Base-by-base conservation (phyloP, 2,797 vertebrate species). In the Rhynchotus rufescens region DNA sequence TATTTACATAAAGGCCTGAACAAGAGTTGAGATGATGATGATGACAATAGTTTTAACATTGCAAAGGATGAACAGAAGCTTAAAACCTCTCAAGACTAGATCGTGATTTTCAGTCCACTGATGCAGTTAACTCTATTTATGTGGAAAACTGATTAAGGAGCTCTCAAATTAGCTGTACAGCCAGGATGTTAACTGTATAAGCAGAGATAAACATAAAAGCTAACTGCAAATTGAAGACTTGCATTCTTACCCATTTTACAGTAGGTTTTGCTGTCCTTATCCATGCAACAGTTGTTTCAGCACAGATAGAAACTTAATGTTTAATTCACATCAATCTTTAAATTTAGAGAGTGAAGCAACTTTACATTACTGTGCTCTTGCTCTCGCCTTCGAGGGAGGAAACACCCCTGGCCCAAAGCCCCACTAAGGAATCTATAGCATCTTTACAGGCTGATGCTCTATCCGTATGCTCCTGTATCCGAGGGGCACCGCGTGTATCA, bases 21-120 rank as follows among this genome's bases (percentile, higher is more conserved):
- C 16, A 25, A 19, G 34, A 34, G 25, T 30, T 36, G 34, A 38
- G 47, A 49, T 52, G 49, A 34, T 0, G 0, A 0, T 0, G 0
- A 0, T 8, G 36, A 1, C 2, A 9, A 23, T 21, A 62, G 51
- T 56, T 80, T 8, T 54, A 28, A 20, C 10, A 13, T 42, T 52
- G 45, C 73, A 51, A 0, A 2, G 15, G 22, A 20, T 30, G 16
- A 78, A 68, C 6, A 40, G 42, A 74, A 76, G 47, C 52, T 65
- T 64, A 34, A 74, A 75, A 45, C 16, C 17, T 68, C 30, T 38
- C 11, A 10, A 14, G 14, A 32, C 52, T 44, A 28, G 67, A 26
- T 6, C 7, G 6, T 1, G n/a, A 4, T 25, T n/a, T 47, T 32
- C 36, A 66, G 23, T 44, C 13, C 0, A 0, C 3, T 45, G 42